Percentiles rank a stretch among this genome's conserved stretches.
Conservation (phyloP, 2,888 invertebrate genomes). For the Melinaea menophilus region DNA sequence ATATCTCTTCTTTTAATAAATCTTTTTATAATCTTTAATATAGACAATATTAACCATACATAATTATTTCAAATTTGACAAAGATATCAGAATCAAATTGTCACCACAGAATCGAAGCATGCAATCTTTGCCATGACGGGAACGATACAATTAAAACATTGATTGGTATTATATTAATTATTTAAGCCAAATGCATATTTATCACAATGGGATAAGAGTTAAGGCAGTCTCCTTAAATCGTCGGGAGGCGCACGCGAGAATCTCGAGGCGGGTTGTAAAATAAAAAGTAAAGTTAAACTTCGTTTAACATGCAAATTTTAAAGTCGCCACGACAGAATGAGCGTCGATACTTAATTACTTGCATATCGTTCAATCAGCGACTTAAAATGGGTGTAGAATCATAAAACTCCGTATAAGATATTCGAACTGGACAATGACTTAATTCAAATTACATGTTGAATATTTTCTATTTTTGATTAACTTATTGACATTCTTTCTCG, state of each 20-base stretch:
- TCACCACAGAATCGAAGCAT: conserved; percentile 57
- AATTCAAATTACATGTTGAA: no score
- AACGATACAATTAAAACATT: conserved; percentile 75
- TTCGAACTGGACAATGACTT: conserved; percentile 22
- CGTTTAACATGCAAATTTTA: conserved; percentile 79
- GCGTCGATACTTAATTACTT: conserved; percentile 77
- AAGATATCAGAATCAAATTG: conserved; percentile 32
- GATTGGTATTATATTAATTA: conserved; percentile 27
- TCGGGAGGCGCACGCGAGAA: conserved; percentile 56
- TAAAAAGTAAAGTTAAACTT: conserved; percentile 71
- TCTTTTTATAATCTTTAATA: no score
- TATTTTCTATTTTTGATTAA: no score
- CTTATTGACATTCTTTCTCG: no score
- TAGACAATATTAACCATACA: conserved; percentile 8
- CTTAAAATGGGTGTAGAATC: conserved; percentile 56
- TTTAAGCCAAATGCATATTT: conserved; percentile 37
- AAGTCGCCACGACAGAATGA: conserved; percentile 74
- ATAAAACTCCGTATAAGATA: conserved; percentile 37
- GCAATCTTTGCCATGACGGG: conserved; percentile 75
- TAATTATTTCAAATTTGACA: conserved; percentile 27
- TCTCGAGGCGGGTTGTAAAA: conserved; percentile 73
- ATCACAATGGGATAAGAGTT: conserved; percentile 34
- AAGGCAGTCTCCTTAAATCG: conserved; percentile 49
- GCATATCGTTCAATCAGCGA: conserved; percentile 73
- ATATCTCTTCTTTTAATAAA: no score